These are phyloP conservation scores for Perizoma affinitatum DNA, from an alignment of 2,888 invertebrate genomes.

Conservation along the genomic window DNA sequence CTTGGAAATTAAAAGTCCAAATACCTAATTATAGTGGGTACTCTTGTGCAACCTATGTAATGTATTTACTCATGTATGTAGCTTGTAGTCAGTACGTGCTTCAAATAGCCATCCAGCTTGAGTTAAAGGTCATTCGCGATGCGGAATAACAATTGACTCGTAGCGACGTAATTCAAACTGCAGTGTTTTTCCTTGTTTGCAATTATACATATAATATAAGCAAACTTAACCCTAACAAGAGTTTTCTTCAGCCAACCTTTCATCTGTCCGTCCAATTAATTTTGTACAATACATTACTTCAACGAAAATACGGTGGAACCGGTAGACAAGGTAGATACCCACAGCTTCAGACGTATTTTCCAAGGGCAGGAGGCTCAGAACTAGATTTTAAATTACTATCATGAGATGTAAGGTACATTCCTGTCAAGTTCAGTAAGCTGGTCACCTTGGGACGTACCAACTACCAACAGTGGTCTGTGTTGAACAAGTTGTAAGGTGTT, in stretches of 20 bases:
- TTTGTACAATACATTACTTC: too few species aligned
- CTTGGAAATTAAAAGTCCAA: not conserved
- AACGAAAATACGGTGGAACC: too few species aligned
- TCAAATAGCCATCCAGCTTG: constrained; percentile 15
- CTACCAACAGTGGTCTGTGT: not conserved
- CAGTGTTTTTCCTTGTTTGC: constrained; percentile 22
- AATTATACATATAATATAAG: too few species aligned
- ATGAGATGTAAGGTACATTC: constrained; percentile 19
- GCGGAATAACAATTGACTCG: constrained; percentile 29
- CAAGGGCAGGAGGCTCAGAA: constrained; percentile 22
- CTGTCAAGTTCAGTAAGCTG: constrained; percentile 26
- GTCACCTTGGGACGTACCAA: constrained; percentile 23
- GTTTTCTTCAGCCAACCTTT: too few species aligned
- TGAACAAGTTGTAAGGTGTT: constrained; percentile 7
- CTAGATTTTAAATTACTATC: constrained; percentile 18
- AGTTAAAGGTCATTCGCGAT: constrained; percentile 29
- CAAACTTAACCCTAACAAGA: too few species aligned
- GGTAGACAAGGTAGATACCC: too few species aligned
- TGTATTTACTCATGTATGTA: not conserved
- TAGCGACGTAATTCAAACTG: constrained; percentile 23
- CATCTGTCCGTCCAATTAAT: too few species aligned
- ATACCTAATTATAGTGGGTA: not conserved
- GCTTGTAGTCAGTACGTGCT: constrained; percentile 26
- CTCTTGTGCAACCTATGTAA: not conserved
- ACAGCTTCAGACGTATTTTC: not conserved